Base-by-base conservation (phyloP, 1,140 invertebrate genomes). In the Panulirus ornatus region DNA sequence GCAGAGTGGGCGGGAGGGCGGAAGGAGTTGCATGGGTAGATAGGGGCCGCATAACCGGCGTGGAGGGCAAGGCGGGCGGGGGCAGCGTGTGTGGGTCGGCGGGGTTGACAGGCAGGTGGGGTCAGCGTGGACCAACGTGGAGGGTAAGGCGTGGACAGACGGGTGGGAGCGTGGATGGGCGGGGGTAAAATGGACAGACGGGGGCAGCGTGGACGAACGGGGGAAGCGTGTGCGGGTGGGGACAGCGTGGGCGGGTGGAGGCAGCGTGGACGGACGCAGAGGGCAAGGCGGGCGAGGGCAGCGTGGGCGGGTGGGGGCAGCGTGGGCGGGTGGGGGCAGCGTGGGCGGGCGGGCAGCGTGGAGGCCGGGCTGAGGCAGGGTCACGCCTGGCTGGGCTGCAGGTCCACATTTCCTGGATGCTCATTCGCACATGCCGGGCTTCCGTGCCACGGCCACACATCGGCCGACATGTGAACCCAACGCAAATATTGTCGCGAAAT, bases 351-450 rank as follows among this genome's bases (percentile, higher is more conserved):
- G 34, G 75, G 75, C 19, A 30, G 40, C 14, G 38, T 36, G 40
- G 38, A 27, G 1, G 40, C 36, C 19, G n/a, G 75, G 8, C 54
- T 22, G 78, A 42, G n/a, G n/a, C 16, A 44, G 44, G 82, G 54
- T 63, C 66, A 71, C 82, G 82, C 11, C 30, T 70, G 36, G 40
- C 44, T 71, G 66, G 11, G 0, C 27, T 14, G 2, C 40, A 27
- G n/a, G 38, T 44, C 54, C 82, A 84, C 82, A 84, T 71, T 71
- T 70, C 63, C 66, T 42, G 40, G 82, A 84, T 73, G n/a, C 40
- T 44, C 82, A 83, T 84, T 84, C 82, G 66, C 66, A 71, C 82
- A 84, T 84, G 42, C 66, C 82, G n/a, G 44, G 82, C 82, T 84
- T 47, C 82, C 22, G 63, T 47, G 58, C 0, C 16, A 14, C 9